Evolutionary conservation across 2,888 invertebrate species (phyloP).

Genomic region (Blomia tropicalis): DNA sequence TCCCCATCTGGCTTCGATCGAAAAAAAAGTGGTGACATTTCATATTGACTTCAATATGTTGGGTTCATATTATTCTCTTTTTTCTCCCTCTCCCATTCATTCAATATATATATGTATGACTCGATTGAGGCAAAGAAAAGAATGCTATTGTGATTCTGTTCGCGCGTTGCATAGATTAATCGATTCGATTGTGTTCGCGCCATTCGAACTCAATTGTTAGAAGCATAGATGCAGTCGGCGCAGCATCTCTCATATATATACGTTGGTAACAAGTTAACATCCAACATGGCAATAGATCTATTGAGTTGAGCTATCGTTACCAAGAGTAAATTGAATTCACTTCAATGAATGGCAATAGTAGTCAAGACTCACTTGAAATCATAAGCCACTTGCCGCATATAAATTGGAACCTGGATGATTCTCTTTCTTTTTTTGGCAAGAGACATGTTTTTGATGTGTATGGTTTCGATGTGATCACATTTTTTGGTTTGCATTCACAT

Average conservation of each 20-base stretch:
- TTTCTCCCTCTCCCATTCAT: too few relatives aligned
- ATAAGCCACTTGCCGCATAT: background rate
- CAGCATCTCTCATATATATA: too few relatives aligned
- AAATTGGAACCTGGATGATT: too few relatives aligned
- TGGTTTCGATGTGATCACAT: background rate
- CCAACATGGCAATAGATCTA: background rate
- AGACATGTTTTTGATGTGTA: slow-evolving; percentile 1
- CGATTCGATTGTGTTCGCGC: slow-evolving; percentile 10
- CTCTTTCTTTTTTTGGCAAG: too few relatives aligned
- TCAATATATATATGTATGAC: too few relatives aligned
- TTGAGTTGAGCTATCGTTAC: too few relatives aligned
- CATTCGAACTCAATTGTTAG: background rate
- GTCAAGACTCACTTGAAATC: background rate
- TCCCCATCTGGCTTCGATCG: too few relatives aligned
- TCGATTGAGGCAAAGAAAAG: background rate
- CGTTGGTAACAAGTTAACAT: slow-evolving; percentile 5
- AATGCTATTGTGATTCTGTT: background rate
- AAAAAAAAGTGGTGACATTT: slow-evolving; percentile 8
- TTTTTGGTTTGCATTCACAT: background rate
- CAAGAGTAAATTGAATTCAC: background rate
- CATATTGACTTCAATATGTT: background rate
- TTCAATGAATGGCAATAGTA: background rate
- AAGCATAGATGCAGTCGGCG: background rate
- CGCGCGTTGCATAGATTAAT: background rate
- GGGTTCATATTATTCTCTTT: background rate